phyloP scores from a whole-genome alignment of 2,113 vertebrate genomes.

The Oreocharis arfaki region DNA sequence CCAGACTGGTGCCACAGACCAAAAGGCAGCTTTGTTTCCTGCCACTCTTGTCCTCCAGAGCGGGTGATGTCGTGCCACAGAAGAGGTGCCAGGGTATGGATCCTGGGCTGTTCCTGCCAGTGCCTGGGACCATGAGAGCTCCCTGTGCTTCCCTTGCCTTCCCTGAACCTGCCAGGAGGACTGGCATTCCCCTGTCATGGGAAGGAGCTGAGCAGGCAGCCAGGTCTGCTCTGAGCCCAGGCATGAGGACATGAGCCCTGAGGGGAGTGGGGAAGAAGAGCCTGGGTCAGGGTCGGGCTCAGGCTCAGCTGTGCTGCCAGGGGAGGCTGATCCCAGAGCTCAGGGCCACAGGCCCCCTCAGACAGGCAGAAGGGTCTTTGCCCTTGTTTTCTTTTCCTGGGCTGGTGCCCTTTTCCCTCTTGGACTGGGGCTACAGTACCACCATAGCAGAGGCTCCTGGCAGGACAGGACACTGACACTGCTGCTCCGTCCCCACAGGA shows the following conservation, averaged over 20 bases:
- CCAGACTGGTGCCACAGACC: neutral
- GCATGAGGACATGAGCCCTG: neutral
- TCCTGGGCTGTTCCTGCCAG: neutral
- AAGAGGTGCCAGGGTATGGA: neutral
- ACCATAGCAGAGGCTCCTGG: neutral
- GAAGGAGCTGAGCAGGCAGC: neutral
- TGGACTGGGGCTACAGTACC: neutral
- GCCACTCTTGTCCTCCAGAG: accelerated
- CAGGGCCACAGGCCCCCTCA: neutral
- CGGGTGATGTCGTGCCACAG: accelerated
- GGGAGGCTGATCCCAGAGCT: neutral
- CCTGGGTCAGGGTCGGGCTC: accelerated
- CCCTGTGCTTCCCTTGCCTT: neutral
- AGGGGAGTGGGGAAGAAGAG: neutral
- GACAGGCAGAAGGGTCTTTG: neutral
- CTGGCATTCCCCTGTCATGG: neutral
- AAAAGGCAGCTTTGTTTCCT: neutral
- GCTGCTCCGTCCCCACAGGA: conserved; percentile 52
- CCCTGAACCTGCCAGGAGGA: neutral
- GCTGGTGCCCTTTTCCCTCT: neutral
- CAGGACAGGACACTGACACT: neutral
- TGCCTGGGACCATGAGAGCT: neutral
- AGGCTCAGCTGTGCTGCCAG: neutral
- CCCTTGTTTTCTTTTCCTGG: neutral
- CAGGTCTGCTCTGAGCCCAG: neutral